phyloP scores from a whole-genome alignment of 2,797 vertebrate genomes.

The Poecilia velifera region DNA sequence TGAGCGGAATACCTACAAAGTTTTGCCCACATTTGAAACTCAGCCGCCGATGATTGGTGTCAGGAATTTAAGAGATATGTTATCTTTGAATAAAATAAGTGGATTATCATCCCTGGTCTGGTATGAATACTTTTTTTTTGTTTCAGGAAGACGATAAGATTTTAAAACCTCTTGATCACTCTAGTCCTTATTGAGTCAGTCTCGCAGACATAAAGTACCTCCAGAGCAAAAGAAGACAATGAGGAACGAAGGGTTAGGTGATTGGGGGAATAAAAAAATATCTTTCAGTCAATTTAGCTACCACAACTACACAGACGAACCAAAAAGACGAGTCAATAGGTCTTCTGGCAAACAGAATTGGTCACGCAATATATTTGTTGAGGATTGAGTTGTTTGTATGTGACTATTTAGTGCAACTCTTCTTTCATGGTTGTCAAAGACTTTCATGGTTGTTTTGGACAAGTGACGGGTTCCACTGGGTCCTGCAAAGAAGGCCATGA shows the following conservation, averaged over 20 bases:
- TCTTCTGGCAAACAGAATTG: neutral
- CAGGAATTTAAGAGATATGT: neutral
- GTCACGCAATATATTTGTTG: slow-evolving; percentile 12
- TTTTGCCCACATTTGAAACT: neutral
- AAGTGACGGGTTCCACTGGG: slow-evolving; percentile 23
- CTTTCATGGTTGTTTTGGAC: slow-evolving; percentile 28
- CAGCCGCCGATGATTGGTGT: too few relatives aligned
- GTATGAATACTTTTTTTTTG: neutral
- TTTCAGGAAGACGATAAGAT: neutral
- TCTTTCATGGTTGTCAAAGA: slow-evolving; percentile 34
- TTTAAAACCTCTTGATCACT: neutral
- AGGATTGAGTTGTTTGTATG: slow-evolving; percentile 17
- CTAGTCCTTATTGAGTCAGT: neutral
- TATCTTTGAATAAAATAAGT: neutral
- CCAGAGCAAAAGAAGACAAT: neutral
- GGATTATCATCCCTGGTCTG: neutral
- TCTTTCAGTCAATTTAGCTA: neutral
- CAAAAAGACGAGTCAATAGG: neutral
- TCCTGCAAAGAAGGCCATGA: slow-evolving; percentile 33
- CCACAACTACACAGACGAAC: neutral
- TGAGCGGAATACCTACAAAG: too few relatives aligned
- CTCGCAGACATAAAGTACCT: neutral
- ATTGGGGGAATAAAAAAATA: rapidly evolving
- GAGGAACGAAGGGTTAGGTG: neutral
- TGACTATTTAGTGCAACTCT: slow-evolving; percentile 21